Percentiles rank a stretch among this genome's conserved stretches.
These are phyloP conservation scores for Ploceus nigricollis DNA, from an alignment of 2,113 vertebrate genomes.

Conservation along the genomic window DNA sequence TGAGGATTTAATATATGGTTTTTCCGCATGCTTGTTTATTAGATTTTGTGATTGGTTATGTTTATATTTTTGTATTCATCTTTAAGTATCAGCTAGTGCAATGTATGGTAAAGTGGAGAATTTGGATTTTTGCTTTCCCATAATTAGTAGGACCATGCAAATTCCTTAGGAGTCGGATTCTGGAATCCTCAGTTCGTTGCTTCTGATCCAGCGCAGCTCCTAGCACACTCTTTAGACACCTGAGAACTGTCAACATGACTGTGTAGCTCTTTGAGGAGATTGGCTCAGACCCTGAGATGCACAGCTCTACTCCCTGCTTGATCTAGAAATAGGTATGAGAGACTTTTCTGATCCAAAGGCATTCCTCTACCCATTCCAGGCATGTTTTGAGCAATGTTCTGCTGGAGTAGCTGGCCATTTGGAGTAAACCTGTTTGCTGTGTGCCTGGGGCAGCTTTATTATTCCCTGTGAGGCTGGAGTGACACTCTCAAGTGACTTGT, in stretches of 20 bases:
- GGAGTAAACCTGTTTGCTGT: not conserved
- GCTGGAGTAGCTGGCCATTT: not conserved
- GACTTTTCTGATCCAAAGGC: not conserved
- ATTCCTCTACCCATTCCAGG: not conserved
- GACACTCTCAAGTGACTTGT: not conserved
- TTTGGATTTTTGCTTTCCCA: not conserved
- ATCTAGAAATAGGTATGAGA: not conserved
- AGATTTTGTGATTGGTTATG: not conserved
- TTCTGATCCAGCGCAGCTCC: not conserved
- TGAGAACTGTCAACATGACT: not conserved
- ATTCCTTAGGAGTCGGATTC: fast-evolving
- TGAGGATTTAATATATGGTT: not conserved
- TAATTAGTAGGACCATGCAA: not conserved
- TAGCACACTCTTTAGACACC: not conserved
- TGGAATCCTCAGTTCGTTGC: not conserved
- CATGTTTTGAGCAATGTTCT: not conserved
- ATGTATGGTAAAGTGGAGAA: not conserved
- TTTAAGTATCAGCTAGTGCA: not conserved
- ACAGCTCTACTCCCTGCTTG: not conserved
- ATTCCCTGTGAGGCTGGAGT: not conserved
- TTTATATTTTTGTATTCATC: not conserved
- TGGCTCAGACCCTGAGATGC: not conserved
- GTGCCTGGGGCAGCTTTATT: not conserved
- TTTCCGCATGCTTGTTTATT: not conserved
- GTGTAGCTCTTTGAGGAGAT: not conserved